Evolutionary conservation across 1,140 invertebrate species (phyloP).

Genomic region (Thaumatotibia leucotreta): DNA sequence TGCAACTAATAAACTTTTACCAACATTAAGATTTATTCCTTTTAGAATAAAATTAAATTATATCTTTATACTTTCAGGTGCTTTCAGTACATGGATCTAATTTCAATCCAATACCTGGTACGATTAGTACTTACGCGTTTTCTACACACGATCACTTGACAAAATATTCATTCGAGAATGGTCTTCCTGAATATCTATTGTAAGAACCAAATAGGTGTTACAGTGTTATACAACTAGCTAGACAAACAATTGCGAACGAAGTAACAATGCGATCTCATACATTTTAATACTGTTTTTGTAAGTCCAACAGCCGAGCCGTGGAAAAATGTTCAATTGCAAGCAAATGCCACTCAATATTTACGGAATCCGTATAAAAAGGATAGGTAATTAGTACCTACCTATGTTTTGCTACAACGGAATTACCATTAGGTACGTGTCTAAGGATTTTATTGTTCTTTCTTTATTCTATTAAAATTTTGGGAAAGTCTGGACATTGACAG

Average conservation of each 20-base stretch:
- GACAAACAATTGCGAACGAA: no score
- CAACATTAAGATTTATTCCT: no score
- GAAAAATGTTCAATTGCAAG: slow-evolving; percentile 20
- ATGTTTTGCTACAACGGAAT: slow-evolving; percentile 1
- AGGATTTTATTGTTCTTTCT: neutral
- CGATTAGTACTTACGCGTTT: no score
- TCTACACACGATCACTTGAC: no score
- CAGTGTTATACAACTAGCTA: no score
- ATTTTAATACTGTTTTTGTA: slow-evolving; percentile 34
- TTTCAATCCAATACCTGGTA: no score
- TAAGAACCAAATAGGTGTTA: no score
- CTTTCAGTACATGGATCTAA: no score
- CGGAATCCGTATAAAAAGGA: neutral
- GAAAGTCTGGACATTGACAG: neutral
- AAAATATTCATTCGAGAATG: no score
- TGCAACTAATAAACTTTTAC: neutral
- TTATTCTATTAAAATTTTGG: neutral
- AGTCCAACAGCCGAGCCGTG: slow-evolving; percentile 14
- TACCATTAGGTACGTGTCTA: neutral
- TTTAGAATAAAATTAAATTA: no score
- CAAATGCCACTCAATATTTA: slow-evolving; percentile 10
- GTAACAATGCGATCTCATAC: slow-evolving; percentile 41
- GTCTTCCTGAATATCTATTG: no score
- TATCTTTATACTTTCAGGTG: no score
- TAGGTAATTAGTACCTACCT: neutral